Percentiles rank a stretch among this genome's conserved stretches.
These are phyloP conservation scores for Cryptomyrus ogoouensis DNA, from an alignment of 2,113 vertebrate genomes.

Conservation along the genomic window DNA sequence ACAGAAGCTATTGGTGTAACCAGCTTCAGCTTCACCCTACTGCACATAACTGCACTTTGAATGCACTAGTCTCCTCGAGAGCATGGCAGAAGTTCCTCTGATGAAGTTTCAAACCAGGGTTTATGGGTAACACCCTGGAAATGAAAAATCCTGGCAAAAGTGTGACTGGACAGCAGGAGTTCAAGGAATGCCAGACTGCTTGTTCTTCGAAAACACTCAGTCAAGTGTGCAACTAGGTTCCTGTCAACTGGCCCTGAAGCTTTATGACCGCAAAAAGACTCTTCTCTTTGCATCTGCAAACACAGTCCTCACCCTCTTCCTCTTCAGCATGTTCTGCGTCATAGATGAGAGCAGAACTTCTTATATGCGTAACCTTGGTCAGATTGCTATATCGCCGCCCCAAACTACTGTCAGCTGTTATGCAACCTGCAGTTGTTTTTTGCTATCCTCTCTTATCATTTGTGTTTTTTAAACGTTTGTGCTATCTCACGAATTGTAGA, in stretches of 20 bases:
- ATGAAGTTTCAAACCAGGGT: not conserved
- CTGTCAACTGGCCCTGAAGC: not conserved
- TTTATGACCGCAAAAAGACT: not conserved
- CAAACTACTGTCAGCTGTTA: not conserved
- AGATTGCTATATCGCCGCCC: not conserved
- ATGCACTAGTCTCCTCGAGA: not conserved
- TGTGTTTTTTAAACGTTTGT: not conserved
- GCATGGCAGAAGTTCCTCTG: not conserved
- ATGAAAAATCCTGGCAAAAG: not conserved
- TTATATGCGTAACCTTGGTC: not conserved
- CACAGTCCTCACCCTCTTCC: not conserved
- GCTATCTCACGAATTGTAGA: not conserved
- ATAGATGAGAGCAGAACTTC: not conserved
- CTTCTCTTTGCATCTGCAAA: not conserved
- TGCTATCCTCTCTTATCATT: not conserved
- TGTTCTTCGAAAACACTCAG: not conserved
- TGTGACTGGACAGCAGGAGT: not conserved
- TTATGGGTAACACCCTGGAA: not conserved
- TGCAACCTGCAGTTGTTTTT: not conserved
- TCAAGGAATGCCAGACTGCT: not conserved
- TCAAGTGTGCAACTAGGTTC: not conserved
- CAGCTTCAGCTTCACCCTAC: not conserved
- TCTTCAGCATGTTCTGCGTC: not conserved
- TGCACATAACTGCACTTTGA: not conserved
- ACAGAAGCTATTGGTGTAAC: not conserved